Conservation (phyloP, 2,113 vertebrate genomes). For the Dicentrarchus labrax region DNA sequence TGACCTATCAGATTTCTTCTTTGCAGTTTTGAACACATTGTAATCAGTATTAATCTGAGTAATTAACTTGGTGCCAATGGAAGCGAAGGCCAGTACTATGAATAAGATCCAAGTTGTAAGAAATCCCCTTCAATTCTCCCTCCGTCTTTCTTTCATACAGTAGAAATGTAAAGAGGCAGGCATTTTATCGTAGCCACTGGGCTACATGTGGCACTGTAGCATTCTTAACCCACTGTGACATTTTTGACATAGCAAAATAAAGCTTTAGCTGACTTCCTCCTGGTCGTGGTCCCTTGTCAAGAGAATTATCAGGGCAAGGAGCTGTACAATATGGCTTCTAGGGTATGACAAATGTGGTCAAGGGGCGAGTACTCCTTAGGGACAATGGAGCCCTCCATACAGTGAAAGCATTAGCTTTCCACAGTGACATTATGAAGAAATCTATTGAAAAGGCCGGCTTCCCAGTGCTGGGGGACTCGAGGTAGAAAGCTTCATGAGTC, state of each 20-base stretch:
- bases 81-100: neutral
- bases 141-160: neutral
- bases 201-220: slow-evolving; percentile 37
- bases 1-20: neutral
- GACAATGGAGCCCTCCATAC: slow-evolving; percentile 49
- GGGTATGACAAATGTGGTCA: slow-evolving; percentile 75
- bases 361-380: slow-evolving; percentile 65
- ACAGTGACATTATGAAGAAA: slow-evolving; percentile 80
- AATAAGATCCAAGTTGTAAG: neutral
- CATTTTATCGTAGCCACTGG: slow-evolving; percentile 54
- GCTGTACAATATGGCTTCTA: slow-evolving; percentile 66
- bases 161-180: slow-evolving; percentile 65
- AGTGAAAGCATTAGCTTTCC: slow-evolving; percentile 76
- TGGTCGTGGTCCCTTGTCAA: slow-evolving; percentile 61
- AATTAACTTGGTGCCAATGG: neutral
- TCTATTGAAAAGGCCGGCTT: slow-evolving; percentile 68
- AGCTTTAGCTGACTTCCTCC: slow-evolving; percentile 66
- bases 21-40: too few species aligned
- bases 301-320: slow-evolving; percentile 63
- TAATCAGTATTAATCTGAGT: neutral
- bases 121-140: neutral
- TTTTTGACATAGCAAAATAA: slow-evolving; percentile 69
- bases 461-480: slow-evolving; percentile 60
- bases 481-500: slow-evolving; percentile 70
- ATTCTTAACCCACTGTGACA: slow-evolving; percentile 72